Base-by-base conservation (phyloP, 1,140 invertebrate genomes). In the Ooceraea biroi region DNA sequence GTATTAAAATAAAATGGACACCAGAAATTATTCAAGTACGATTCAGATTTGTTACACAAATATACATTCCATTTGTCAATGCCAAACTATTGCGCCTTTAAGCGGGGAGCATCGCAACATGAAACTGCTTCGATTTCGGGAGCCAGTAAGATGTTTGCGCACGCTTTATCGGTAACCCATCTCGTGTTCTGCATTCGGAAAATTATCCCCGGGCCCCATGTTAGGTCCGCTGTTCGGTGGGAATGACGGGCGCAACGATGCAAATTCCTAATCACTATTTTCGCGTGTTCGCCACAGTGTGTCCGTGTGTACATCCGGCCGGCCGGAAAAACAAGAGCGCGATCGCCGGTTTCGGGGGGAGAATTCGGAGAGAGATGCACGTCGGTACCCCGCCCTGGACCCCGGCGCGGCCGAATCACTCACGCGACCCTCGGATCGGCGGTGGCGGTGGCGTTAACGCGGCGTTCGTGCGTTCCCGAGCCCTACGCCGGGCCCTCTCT, bases 211-310 rank as follows among this genome's bases (percentile, higher is more conserved):
- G 19, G 36, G 36, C 27, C 27, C 50, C 71, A 69, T 36, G 61
- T 50, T 69, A 78, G 68, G n/a, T 55, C 17, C 80, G 44, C 55
- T 44, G 17, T 58, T 61, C 68, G 85, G 82, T 88, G 86, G 86
- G 86, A 88, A 88, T 88, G 85, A 73, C 82, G 85, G 80, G 52
- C 72, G 84, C 83, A 84, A 88, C 85, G 71, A 88, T 88, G 68
- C 84, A 82, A 85, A 85, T 87, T 85, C 50, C 85, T 88, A 87
- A 88, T 88, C 86, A 65, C 68, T 76, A 72, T 69, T 76, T 71
- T 84, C 73, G 85, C 85, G 77, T 86, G 86, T 83, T 48, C 50
- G 25, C 73, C 65, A 63, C 27, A 12, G 25, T 71, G 73, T 83
- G 78, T 74, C 73, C 55, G 85, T 69, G 11, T 61, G 44, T 71